Base-by-base conservation (phyloP, 2,113 vertebrate genomes). In the Ailurus styani region DNA sequence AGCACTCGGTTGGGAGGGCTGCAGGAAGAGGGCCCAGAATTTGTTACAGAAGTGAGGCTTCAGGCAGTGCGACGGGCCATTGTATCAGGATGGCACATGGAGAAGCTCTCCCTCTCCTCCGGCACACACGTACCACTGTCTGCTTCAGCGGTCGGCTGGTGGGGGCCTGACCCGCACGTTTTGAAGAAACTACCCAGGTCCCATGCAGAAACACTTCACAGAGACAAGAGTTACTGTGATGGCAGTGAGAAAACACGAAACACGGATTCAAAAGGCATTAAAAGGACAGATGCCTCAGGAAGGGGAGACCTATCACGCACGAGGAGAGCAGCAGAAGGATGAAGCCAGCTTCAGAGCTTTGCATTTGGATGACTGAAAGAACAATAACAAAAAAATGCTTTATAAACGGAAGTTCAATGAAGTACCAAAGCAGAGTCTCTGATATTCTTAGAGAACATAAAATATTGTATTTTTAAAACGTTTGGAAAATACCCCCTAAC, bases 381-480 rank as follows among this genome's bases (percentile, higher is more conserved):
- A 68, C 52, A 75, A 68, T 45, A 75, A 79, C 40, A 52, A 62
- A 83, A 70, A 57, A 70, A 12, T 79, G 25, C 7, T 47, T 90
- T 89, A 45, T 79, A 87, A 93, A 54, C 37, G 50, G 57, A 89
- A 83, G 34, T 8, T 27, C 72, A 62, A 2, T 60, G 60, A 93
- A 66, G 66, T 23, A 21, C 27, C 27, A 42, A 47, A 85, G 73
- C 15, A 3, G 40, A 57, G 45, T 87, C 82, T 96, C 60, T 72
- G 13, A 23, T 89, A 29, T 55, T 72, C 31, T 23, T 64, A 42
- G 62, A 52, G 75, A 93, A 87, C 12, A 85, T 37, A 93, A 93
- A 34, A 72, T 81, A 62, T 23, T 18, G 13, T 40, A 62, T 96
- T 68, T 90, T 60, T 17, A 29, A 78, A 86, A 37, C 52, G 6